These are phyloP conservation scores for Melieria crassipennis DNA, from an alignment of 2,888 invertebrate genomes.

Conservation along the genomic window DNA sequence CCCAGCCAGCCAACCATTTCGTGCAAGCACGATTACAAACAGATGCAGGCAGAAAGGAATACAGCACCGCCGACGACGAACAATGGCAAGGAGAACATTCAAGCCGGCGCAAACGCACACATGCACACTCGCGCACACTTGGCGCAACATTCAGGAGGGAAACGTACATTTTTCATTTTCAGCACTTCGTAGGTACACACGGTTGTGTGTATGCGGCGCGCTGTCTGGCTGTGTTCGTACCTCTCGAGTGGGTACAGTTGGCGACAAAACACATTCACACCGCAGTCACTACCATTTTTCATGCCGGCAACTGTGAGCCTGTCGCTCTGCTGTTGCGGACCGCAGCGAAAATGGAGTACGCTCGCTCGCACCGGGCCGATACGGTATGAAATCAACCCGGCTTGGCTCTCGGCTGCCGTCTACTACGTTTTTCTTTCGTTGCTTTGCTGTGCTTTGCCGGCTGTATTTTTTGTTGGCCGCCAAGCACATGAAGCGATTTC, in stretches of 20 bases:
- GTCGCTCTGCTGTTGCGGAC: conserved; percentile 23
- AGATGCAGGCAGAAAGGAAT: too few species aligned
- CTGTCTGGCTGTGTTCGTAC: conserved; percentile 12
- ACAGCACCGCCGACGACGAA: not conserved
- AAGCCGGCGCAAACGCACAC: conserved; percentile 35
- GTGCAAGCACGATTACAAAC: too few species aligned
- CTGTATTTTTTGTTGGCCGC: not conserved
- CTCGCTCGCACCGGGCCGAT: conserved; percentile 1
- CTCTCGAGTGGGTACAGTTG: conserved; percentile 55
- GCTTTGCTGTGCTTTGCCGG: not conserved
- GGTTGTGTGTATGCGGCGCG: conserved; percentile 1
- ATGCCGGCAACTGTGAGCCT: conserved; percentile 20
- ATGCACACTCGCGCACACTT: conserved; percentile 20
- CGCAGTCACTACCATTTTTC: conserved; percentile 18
- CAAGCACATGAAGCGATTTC: not conserved
- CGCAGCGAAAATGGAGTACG: conserved; percentile 29
- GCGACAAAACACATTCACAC: conserved; percentile 54
- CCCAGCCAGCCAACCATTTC: too few species aligned
- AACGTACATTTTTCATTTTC: conserved; percentile 21
- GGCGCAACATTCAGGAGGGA: conserved; percentile 24
- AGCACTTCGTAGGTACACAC: not conserved
- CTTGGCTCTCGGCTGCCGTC: not conserved
- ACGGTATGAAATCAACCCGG: too few species aligned
- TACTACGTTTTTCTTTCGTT: not conserved
- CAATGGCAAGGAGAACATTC: conserved; percentile 33